A percentile compares a stretch with the other conserved stretches of the same genome.
Conservation (phyloP, 2,113 vertebrate genomes). For the Pomatorhinus ruficollis region DNA sequence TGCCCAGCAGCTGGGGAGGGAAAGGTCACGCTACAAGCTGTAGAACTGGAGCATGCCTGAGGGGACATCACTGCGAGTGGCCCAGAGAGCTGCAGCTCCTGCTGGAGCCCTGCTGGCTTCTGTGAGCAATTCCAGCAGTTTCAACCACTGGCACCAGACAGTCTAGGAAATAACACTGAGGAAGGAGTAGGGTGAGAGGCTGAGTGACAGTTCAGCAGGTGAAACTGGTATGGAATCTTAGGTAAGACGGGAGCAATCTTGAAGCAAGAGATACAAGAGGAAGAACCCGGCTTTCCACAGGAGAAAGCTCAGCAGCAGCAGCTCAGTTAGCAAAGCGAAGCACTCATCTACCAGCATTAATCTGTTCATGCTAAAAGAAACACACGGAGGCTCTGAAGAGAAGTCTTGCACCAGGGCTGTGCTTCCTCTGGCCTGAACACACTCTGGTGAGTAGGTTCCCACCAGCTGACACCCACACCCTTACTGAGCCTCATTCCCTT, state of each 20-base stretch:
- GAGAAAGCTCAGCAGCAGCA: neutral
- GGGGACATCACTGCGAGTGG: neutral
- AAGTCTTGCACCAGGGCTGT: neutral
- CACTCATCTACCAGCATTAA: neutral
- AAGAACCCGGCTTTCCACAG: neutral
- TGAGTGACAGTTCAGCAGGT: neutral
- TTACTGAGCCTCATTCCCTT: neutral
- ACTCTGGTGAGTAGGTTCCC: neutral
- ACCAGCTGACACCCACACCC: neutral
- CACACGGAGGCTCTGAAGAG: neutral
- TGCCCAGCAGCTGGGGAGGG: neutral
- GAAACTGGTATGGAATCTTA: neutral
- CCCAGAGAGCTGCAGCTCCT: neutral
- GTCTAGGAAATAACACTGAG: neutral
- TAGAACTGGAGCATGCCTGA: neutral
- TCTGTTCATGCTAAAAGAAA: neutral
- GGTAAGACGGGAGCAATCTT: neutral
- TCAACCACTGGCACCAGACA: neutral
- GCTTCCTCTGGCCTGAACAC: neutral
- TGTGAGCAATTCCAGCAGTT: neutral
- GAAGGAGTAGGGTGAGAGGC: neutral
- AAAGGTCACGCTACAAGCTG: neutral
- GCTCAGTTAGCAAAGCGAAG: neutral
- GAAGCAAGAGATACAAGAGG: neutral
- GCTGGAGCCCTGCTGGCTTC: neutral